phyloP scores from a whole-genome alignment of 2,113 vertebrate species.

The Oreochromis aureus region DNA sequence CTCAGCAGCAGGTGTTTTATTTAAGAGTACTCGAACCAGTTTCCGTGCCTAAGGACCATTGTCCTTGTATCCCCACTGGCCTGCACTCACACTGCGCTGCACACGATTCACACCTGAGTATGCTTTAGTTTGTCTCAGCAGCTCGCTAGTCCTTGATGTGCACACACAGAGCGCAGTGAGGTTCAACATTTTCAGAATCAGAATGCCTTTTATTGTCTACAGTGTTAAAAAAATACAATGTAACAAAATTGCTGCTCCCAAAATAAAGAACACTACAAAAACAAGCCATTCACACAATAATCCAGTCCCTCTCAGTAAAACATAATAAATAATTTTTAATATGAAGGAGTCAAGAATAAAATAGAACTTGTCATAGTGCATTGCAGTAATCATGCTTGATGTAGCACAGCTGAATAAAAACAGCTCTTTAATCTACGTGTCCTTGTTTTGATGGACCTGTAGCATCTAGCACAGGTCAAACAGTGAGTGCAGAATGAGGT shows the following conservation, averaged over 20 bases:
- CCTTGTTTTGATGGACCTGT: background rate
- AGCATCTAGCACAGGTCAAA: background rate
- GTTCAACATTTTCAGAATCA: background rate
- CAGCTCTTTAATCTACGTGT: background rate
- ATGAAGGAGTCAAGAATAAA: background rate
- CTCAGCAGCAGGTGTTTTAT: background rate
- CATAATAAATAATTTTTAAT: background rate
- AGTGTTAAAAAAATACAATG: background rate
- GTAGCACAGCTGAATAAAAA: background rate
- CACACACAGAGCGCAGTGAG: background rate
- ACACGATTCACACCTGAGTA: background rate
- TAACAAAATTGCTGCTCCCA: background rate
- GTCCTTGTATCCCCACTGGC: background rate
- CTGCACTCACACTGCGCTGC: background rate
- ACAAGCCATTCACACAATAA: background rate
- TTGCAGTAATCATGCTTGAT: background rate
- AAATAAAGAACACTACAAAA: background rate
- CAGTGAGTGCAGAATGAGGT: background rate
- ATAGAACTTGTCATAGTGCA: background rate
- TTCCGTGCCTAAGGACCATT: background rate
- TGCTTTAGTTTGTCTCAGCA: background rate
- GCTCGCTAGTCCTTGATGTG: background rate
- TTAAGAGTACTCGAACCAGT: background rate
- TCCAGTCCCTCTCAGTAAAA: background rate
- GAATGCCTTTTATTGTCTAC: background rate